Evolutionary conservation across 2,888 invertebrate genomes (phyloP), one percentile per base, ranked within the genome.

Genomic region (Dasypolia templi): DNA sequence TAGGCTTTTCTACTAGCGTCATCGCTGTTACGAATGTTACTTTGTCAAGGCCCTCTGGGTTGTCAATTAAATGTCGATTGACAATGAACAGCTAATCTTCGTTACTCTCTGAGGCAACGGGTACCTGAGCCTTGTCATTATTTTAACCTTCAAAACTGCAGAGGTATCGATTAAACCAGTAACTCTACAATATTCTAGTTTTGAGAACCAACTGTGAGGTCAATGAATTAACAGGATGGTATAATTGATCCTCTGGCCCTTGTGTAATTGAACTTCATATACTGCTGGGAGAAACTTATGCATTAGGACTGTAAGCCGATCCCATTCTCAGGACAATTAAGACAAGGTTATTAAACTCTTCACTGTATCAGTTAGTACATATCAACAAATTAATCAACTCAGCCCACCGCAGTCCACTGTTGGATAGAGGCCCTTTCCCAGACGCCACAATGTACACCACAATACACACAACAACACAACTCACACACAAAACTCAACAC

Each of bases 261-360:
- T 58, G 44, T 67, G 22, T 64, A 68, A 79, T 79, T 79, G 64
- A 61, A 75, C 75, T 39, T 58, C 32, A 44, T 42, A 19, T 56
- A 68, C 1, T 35, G 14, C 29, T 59, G 61, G 26, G 26, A 55
- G 61, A 53, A 61, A 49, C 14, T 53, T 42, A 7, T 49, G 4
- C 19, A 9, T 19, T 26, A 26, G n/a, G 55, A 22, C 75, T 59
- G 35, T 29, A 7, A 46, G n/a, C n/a, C 2, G 46, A 35, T 32
- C 26, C 35, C 22, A 17, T 77, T 77, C 75, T 32, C 75, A 77
- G 32, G 75, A 29, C 22, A 49, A 69, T 70, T 53, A 53, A 32
- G 11, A 51, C 49, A 49, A 29, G 12, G 39, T 6, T 22, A 12
- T 26, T 11, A 7, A 39, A 39, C 35, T 26, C 4, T 29, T 3